These are phyloP conservation scores for Leptinotarsa juncta DNA, from an alignment of 2,888 invertebrate species.

Conservation along the genomic window DNA sequence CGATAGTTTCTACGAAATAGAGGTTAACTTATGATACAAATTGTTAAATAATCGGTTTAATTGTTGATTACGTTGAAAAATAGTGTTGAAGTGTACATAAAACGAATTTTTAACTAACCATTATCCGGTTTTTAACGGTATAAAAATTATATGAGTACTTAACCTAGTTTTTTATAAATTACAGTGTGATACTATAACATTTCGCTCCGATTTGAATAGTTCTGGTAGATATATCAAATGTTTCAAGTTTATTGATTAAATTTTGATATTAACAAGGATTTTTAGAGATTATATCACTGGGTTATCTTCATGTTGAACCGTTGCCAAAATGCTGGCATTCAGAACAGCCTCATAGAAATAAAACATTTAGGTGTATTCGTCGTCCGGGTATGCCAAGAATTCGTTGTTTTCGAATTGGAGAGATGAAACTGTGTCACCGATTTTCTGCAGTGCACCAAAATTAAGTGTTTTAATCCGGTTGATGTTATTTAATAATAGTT, in stretches of 20 bases:
- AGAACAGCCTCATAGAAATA: constrained; percentile 29
- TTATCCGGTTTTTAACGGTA: constrained; percentile 22
- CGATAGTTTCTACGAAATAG: constrained; percentile 17
- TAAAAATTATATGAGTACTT: constrained; percentile 18
- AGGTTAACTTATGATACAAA: constrained; percentile 34
- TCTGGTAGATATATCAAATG: constrained; percentile 31
- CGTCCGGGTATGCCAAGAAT: constrained; percentile 36
- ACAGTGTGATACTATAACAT: constrained; percentile 48
- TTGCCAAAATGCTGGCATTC: constrained; percentile 36
- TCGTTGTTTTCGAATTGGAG: constrained; percentile 33
- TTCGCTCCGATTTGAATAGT: constrained; percentile 32
- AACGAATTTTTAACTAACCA: not conserved
- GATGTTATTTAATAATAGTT: constrained; percentile 18
- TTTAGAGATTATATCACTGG: constrained; percentile 42
- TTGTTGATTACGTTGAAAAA: constrained; percentile 23
- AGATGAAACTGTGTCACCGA: constrained; percentile 31
- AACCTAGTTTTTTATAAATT: constrained; percentile 48
- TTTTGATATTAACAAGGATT: constrained; percentile 21
- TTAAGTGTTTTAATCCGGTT: constrained; percentile 15
- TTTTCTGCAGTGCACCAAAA: constrained; percentile 22
- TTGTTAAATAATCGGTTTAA: constrained; percentile 22
- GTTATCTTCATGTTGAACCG: constrained; percentile 33
- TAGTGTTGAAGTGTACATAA: constrained; percentile 37
- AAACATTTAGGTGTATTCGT: constrained; percentile 29
- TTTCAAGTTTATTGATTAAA: constrained; percentile 29